Evolutionary conservation across 2,888 invertebrate species (phyloP).

Genomic region (Tuta absoluta): DNA sequence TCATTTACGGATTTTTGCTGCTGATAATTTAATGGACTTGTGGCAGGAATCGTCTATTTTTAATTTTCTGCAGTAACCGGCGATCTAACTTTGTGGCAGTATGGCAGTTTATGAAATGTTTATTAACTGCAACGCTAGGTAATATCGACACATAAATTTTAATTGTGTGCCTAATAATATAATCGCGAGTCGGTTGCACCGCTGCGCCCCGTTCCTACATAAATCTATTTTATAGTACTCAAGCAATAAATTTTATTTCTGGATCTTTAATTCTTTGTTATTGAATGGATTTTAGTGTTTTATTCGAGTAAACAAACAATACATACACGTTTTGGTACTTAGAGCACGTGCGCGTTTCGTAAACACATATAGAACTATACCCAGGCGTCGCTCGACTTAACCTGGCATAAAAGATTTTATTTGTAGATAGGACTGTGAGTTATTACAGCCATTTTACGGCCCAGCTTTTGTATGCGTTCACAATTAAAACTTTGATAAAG

Average conservation of each 20-base stretch:
- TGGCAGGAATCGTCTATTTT: not conserved
- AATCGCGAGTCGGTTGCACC: slow-evolving; percentile 54
- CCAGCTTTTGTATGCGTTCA: slow-evolving; percentile 72
- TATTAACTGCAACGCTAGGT: not conserved
- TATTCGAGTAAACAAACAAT: slow-evolving; percentile 81
- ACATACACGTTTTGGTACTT: slow-evolving; percentile 75
- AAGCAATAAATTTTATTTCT: slow-evolving; percentile 81
- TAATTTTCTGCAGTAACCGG: not conserved
- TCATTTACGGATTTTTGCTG: slow-evolving; percentile 1
- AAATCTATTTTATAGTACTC: slow-evolving; percentile 81
- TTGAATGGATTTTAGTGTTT: slow-evolving; percentile 82
- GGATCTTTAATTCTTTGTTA: slow-evolving; percentile 82
- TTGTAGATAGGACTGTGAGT: slow-evolving; percentile 67
- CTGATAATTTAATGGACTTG: slow-evolving; percentile 7
- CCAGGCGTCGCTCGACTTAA: slow-evolving; percentile 65
- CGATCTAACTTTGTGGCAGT: slow-evolving; percentile 6
- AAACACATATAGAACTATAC: slow-evolving; percentile 62
- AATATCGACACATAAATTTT: not conserved
- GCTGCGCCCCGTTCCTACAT: slow-evolving; percentile 68
- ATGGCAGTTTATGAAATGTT: not conserved
- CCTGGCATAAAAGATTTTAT: slow-evolving; percentile 65
- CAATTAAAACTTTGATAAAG: slow-evolving; percentile 77
- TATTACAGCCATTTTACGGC: slow-evolving; percentile 63
- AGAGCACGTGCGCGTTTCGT: slow-evolving; percentile 72
- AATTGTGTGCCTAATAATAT: slow-evolving; percentile 62